Conservation (phyloP, 1,140 invertebrate species). For the Catajapyx aquilonaris region DNA sequence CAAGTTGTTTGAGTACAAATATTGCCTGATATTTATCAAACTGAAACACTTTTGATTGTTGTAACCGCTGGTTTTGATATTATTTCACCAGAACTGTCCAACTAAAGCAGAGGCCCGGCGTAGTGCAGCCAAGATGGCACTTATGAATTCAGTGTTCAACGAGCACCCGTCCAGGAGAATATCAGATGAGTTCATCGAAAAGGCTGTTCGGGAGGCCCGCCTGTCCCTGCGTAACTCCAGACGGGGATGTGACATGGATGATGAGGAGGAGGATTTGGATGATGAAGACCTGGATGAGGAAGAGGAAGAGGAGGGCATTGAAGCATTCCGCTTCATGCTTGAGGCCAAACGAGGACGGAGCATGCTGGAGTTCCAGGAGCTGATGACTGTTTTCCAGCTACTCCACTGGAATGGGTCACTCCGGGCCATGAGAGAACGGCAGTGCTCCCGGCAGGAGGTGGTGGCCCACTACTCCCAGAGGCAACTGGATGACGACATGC, state of each 20-base stretch:
- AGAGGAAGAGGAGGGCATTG: constrained; percentile 69
- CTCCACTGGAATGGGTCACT: constrained; percentile 90
- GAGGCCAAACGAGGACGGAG: constrained; percentile 80
- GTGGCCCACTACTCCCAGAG: constrained; percentile 85
- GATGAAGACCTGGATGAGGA: constrained; percentile 29
- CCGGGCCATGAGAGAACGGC: constrained; percentile 66
- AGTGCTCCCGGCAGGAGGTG: constrained; percentile 58
- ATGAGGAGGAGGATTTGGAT: no score
- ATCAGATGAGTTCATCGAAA: constrained; percentile 83
- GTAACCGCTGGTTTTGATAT: constrained; percentile 11
- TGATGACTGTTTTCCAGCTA: constrained; percentile 91
- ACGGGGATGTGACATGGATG: no score
- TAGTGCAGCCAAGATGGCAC: constrained; percentile 82
- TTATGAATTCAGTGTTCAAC: constrained; percentile 94
- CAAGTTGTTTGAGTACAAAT: no score
- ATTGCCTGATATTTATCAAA: no score
- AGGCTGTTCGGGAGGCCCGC: constrained; percentile 70
- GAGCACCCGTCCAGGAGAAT: constrained; percentile 84
- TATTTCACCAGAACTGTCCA: constrained; percentile 53
- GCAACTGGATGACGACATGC: constrained; percentile 75
- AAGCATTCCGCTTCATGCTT: constrained; percentile 85
- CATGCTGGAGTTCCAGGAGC: constrained; percentile 88
- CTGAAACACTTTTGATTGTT: no score
- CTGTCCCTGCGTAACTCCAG: neutral
- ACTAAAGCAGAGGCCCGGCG: constrained; percentile 83